Evolutionary conservation across 2,113 vertebrate species (phyloP), one percentile per base, ranked within the genome.

Genomic region (Polypterus bichir): DNA sequence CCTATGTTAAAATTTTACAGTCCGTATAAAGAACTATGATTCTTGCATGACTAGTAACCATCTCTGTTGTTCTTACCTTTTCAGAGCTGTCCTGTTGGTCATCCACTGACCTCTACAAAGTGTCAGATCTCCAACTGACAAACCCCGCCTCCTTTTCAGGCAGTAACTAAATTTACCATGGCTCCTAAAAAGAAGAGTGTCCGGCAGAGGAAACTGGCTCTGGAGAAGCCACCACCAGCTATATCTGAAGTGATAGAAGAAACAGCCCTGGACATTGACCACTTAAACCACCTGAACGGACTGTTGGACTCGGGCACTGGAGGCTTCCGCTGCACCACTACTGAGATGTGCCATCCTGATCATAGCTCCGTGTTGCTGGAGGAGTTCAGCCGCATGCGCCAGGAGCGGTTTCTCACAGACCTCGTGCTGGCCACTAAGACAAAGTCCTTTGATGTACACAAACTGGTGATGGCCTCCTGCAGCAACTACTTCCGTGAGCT

Each of bases 391-490:
- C 81, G 81, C 65, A 86, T 90, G 89, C 79, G 77, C 0, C 88
- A 90, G 73, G 81, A 89, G 63, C 81, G 63, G 11, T 88, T 91
- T 69, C 81, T 91, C 68, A 89, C 89, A 0, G 85, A 91, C 57
- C 74, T 91, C 78, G 88, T 83, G 65, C 45, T 89, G 59, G 80
- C 83, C 76, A 89, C 82, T 63, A 91, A 91, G 81, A 85, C 83
- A 0, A 91, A 91, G 60, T 81, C 88, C 68, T 91, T 91, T 0
- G 74, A 88, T 46, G 88, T 91, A 49, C 90, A 91, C 66, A 90
- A 87, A 66, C 72, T 86, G 10, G 68, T 88, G 57, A 84, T 92
- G 72, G 87, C 87, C 56, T 89, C 90, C 1, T 68, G 89, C 74
- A 91, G 90, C 6, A 78, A 82, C 63, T 87, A 86, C 69, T 84